Percentiles rank a stretch among this genome's conserved stretches.
phyloP scores from a whole-genome alignment of 2,113 vertebrate genomes.

The Pseudorhombus dupliciocellatus region DNA sequence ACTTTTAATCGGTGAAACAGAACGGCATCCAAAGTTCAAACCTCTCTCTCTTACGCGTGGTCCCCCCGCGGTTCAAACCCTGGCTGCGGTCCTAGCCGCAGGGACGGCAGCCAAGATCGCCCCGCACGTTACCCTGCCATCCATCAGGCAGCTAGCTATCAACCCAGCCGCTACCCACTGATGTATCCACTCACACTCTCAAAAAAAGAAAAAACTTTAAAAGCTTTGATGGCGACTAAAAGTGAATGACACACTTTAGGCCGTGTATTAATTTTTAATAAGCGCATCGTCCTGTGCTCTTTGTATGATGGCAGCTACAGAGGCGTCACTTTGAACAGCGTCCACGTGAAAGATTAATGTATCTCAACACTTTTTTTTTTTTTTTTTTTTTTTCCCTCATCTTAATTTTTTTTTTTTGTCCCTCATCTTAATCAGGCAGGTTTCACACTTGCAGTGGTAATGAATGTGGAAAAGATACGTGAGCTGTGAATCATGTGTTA shows the following conservation, averaged over 20 bases:
- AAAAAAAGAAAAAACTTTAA: constrained; percentile 30
- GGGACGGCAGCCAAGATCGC: constrained; percentile 45
- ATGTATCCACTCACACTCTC: constrained; percentile 25
- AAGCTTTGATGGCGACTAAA: constrained; percentile 34
- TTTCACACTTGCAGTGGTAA: constrained; percentile 26
- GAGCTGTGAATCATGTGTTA: constrained; percentile 23
- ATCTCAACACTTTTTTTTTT: constrained; percentile 10
- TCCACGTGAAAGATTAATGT: constrained; percentile 62
- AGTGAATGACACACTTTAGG: constrained; percentile 21
- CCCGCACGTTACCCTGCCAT: constrained; percentile 17
- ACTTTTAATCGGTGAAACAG: constrained; percentile 36
- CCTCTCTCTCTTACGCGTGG: background rate
- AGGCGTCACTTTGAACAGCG: constrained; percentile 54
- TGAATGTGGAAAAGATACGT: constrained; percentile 39
- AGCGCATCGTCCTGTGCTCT: constrained; percentile 21
- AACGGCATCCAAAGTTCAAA: constrained; percentile 36
- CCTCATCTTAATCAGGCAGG: constrained; percentile 53
- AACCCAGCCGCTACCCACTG: constrained; percentile 16
- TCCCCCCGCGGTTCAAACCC: constrained; percentile 6
- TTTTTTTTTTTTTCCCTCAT: background rate
- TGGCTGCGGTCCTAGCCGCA: constrained; percentile 39
- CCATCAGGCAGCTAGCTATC: constrained; percentile 2
- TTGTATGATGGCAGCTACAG: constrained; percentile 20
- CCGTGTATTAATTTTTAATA: constrained; percentile 44
- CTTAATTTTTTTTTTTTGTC: too few species aligned